Conservation (phyloP, 2,888 invertebrate species). For the Chrysodeixis includens region DNA sequence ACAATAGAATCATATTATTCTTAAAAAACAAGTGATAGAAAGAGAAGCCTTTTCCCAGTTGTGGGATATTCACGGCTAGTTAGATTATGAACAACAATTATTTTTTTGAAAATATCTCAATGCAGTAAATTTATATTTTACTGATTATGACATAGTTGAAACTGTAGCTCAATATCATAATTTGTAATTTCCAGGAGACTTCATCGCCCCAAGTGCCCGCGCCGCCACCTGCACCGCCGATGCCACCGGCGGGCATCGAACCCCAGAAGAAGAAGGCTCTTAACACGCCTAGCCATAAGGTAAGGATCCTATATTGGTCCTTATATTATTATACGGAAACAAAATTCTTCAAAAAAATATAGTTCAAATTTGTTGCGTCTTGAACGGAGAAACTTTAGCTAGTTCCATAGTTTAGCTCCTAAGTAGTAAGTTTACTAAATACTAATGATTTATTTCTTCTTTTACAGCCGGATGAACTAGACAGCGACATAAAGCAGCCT, state of each 20-base stretch:
- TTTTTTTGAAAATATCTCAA: too few species aligned
- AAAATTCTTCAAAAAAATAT: not conserved
- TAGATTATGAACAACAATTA: too few species aligned
- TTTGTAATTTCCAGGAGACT: slow-evolving; percentile 80
- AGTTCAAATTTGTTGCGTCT: not conserved
- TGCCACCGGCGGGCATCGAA: slow-evolving; percentile 81
- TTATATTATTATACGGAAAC: not conserved
- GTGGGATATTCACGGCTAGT: too few species aligned
- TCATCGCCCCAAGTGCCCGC: slow-evolving; percentile 87
- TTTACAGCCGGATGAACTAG: slow-evolving; percentile 84
- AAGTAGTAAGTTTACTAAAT: too few species aligned
- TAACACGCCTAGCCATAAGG: slow-evolving; percentile 93
- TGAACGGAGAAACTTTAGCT: too few species aligned
- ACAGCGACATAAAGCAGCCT: slow-evolving; percentile 80
- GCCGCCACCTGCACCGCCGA: slow-evolving; percentile 84
- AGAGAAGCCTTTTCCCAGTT: too few species aligned
- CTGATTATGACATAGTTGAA: too few species aligned
- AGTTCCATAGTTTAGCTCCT: too few species aligned
- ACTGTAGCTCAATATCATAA: slow-evolving; percentile 9
- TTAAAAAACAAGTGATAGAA: too few species aligned
- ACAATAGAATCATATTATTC: too few species aligned
- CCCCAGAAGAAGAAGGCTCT: slow-evolving; percentile 92
- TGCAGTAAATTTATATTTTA: too few species aligned
- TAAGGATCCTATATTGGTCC: slow-evolving; percentile 43
- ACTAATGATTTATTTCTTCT: slow-evolving; percentile 25